A percentile compares a stretch with the other conserved stretches of the same genome.
phyloP scores from a whole-genome alignment of 2,113 vertebrate species.

The Grammomys dolichurus region DNA sequence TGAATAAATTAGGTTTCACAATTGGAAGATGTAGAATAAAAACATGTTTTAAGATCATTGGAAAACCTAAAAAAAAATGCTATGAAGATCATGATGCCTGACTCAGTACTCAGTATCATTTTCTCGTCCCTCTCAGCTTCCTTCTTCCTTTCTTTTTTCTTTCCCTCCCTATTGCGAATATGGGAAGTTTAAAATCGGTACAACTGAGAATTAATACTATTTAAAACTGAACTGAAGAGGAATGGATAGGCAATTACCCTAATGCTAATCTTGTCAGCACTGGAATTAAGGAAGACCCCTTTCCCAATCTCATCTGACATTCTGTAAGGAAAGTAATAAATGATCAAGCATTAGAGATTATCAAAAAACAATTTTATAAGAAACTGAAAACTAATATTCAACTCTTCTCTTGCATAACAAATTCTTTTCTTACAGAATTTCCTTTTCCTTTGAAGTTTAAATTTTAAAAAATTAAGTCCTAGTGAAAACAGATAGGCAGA shows the following conservation, averaged over 20 bases:
- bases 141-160: no score
- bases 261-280: background rate
- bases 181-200: background rate
- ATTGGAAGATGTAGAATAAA: background rate
- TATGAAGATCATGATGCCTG: background rate
- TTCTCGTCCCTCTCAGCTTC: no score
- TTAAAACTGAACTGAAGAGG: background rate
- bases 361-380: constrained; percentile 4
- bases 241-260: background rate
- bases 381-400: background rate
- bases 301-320: background rate
- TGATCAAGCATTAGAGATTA: background rate
- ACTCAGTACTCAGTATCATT: background rate
- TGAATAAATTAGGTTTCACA: background rate
- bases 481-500: background rate
- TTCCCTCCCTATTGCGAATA: background rate
- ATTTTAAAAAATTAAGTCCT: constrained; percentile 33
- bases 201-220: background rate
- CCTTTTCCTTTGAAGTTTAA: background rate
- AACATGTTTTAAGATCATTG: background rate
- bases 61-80: background rate
- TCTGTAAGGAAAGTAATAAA: background rate
- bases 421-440: background rate
- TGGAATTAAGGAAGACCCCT: background rate
- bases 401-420: constrained; percentile 24